Evolutionary conservation across 2,797 vertebrate genomes (phyloP).

Genomic region (Coregonus sp.): DNA sequence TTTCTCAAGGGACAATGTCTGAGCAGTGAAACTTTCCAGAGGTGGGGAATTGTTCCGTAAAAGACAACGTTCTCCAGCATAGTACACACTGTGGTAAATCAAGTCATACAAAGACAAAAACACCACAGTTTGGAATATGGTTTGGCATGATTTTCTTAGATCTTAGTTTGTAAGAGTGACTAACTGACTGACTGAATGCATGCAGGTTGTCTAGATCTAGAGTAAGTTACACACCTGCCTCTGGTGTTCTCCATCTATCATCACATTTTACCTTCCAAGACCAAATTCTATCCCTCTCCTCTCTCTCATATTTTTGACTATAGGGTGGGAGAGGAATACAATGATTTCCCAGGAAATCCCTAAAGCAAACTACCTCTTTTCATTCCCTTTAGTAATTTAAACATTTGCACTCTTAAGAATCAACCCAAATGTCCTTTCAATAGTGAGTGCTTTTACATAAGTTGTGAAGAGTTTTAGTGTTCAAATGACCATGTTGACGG

Average conservation of each 20-base stretch:
- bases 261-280: constrained; percentile 38
- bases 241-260: too few species aligned
- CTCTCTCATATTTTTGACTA: constrained; percentile 59
- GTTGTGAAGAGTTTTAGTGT: constrained; percentile 8
- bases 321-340: constrained; percentile 64
- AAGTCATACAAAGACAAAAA: neutral
- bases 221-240: too few species aligned
- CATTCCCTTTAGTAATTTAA: constrained; percentile 64
- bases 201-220: too few species aligned
- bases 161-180: neutral
- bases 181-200: constrained; percentile 24
- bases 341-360: constrained; percentile 70
- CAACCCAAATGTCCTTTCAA: constrained; percentile 28
- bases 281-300: constrained; percentile 6
- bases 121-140: neutral
- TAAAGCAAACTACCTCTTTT: constrained; percentile 67
- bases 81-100: neutral
- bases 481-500: too few species aligned
- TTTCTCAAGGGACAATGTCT: constrained; percentile 57
- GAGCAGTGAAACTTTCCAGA: constrained; percentile 58
- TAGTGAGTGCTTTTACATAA: neutral
- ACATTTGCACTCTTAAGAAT: constrained; percentile 62
- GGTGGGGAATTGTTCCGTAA: constrained; percentile 58
- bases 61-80: constrained; percentile 33
- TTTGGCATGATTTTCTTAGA: neutral